phyloP scores from a whole-genome alignment of 2,888 invertebrate species.

The Metellina segmentata region DNA sequence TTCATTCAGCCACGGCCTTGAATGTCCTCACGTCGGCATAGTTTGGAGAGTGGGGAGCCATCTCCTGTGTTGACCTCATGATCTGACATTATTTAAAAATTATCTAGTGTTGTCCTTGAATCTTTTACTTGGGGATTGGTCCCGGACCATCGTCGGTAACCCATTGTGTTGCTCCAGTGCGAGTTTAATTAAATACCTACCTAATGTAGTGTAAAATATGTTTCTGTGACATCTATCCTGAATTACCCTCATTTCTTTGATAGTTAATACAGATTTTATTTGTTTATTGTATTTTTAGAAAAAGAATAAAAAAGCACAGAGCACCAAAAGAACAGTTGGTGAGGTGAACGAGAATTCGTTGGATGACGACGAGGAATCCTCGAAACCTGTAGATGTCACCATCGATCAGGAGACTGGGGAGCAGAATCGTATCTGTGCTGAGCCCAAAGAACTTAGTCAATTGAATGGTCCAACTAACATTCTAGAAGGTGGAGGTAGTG shows the following conservation, averaged over 20 bases:
- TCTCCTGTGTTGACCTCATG: too few relatives aligned
- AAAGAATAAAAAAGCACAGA: constrained; percentile 22
- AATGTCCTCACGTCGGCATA: too few relatives aligned
- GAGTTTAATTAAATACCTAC: too few relatives aligned
- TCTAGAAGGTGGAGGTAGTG: not conserved
- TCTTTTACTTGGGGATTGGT: too few relatives aligned
- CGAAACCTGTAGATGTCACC: not conserved
- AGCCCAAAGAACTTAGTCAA: not conserved
- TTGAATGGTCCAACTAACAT: not conserved
- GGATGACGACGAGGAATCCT: not conserved
- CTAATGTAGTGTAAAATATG: too few relatives aligned
- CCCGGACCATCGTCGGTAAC: too few relatives aligned
- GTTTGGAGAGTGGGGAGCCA: too few relatives aligned
- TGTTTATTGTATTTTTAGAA: constrained; percentile 18
- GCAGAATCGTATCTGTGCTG: not conserved
- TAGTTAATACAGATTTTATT: not conserved
- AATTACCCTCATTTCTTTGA: not conserved
- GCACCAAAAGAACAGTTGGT: not conserved
- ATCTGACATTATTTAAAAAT: too few relatives aligned
- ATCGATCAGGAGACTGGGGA: constrained; percentile 15
- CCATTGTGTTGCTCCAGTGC: too few relatives aligned
- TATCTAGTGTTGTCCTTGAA: too few relatives aligned
- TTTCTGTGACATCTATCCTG: too few relatives aligned
- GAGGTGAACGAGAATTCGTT: constrained; percentile 6
- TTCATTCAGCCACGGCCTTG: too few relatives aligned